Evolutionary conservation across 1,140 invertebrate genomes (phyloP).

Genomic region (Drosophila burlai): DNA sequence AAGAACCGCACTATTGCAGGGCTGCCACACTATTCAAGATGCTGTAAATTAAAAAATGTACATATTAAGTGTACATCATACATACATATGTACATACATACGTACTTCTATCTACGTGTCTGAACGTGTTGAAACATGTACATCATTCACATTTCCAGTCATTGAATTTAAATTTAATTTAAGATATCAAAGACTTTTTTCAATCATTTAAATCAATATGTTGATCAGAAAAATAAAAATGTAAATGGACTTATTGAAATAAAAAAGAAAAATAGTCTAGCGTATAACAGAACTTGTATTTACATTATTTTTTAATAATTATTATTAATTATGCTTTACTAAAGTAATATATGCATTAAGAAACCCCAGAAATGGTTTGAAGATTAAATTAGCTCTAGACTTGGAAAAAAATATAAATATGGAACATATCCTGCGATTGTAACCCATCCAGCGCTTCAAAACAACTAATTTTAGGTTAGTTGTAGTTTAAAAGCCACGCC

Average conservation of each 20-base stretch:
- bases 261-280: no score
- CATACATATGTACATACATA: not conserved
- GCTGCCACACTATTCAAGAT: not conserved
- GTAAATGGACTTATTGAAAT: not conserved
- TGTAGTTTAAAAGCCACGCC: not conserved
- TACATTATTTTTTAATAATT: not conserved
- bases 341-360: no score
- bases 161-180: not conserved
- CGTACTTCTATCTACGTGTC: not conserved
- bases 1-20: constrained; percentile 3
- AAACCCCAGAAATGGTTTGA: not conserved
- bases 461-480: not conserved
- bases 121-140: no score
- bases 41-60: no score
- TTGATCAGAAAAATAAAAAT: not conserved
- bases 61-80: not conserved
- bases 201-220: not conserved
- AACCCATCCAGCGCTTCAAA: not conserved
- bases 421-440: not conserved
- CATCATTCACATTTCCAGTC: not conserved
- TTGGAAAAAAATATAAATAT: no score
- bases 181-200: not conserved
- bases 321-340: no score
- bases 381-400: no score
- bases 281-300: not conserved